Evolutionary conservation across 2,888 invertebrate genomes (phyloP).

Genomic region (Lasioglossum figueresi): DNA sequence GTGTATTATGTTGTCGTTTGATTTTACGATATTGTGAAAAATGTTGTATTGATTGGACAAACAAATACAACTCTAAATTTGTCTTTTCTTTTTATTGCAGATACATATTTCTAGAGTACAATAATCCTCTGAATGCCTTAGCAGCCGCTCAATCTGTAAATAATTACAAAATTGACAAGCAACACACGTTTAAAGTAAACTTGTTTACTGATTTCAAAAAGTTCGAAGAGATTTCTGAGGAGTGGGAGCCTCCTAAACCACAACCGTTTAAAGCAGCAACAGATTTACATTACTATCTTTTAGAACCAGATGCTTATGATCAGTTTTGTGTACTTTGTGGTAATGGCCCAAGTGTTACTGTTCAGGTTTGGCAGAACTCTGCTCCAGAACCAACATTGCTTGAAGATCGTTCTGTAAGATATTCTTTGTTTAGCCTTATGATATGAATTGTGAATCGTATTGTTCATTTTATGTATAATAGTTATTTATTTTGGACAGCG

Average conservation of each 20-base stretch:
- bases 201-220: slow-evolving; percentile 98
- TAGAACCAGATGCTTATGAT: slow-evolving; percentile 98
- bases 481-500: slow-evolving; percentile 85
- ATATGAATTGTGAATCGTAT: slow-evolving; percentile 9
- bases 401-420: slow-evolving; percentile 91
- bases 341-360: slow-evolving; percentile 89
- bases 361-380: slow-evolving; percentile 95
- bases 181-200: slow-evolving; percentile 97
- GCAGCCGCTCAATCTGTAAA: slow-evolving; percentile 95
- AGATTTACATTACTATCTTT: slow-evolving; percentile 95
- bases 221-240: slow-evolving; percentile 94
- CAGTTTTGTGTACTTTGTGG: slow-evolving; percentile 96
- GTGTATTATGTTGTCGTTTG: background rate
- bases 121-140: slow-evolving; percentile 92
- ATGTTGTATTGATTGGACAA: background rate
- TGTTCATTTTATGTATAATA: slow-evolving; percentile 29
- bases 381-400: slow-evolving; percentile 93
- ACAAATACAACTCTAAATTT: background rate
- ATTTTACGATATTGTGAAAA: background rate
- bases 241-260: slow-evolving; percentile 96
- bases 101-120: slow-evolving; percentile 96
- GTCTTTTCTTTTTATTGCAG: slow-evolving; percentile 77
- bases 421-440: background rate
- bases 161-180: slow-evolving; percentile 97
- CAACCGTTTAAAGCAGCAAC: slow-evolving; percentile 96